Base-by-base conservation (phyloP, 2,888 invertebrate species). In the Drosophila paracracens region DNA sequence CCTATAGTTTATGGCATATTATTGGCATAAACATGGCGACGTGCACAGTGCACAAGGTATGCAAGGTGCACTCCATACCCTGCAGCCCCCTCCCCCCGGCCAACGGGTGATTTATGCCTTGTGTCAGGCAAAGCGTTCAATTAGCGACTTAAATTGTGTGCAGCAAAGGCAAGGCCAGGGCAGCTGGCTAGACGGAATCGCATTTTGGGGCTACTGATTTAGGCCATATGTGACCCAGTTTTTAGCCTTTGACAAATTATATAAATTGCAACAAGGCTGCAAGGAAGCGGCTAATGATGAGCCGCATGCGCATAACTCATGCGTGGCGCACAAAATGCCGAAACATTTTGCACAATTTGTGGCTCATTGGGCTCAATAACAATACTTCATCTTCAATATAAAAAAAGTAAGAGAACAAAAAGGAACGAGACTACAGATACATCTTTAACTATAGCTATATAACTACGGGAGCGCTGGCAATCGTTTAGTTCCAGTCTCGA, bases 61-160 rank as follows among this genome's bases (percentile, higher is more conserved):
- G 88, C 86, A 87, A 86, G 88, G 79, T 86, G 86, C 77, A 82
- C 69, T 52, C 48, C 25, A 46, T 38, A 43, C 13, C 46, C 29
- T 13, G 8, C 59, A 4, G 11, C 38, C 18, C 54, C 11, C 16
- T 33, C 38, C 18, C 8, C 54, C 11, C 16, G 33, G 52, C 11
- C 27, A 51, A 69, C 67, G 73, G 86, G 92, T 93, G 93, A 93
- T 93, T 93, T 93, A 93, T 93, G 91, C 90, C 89, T 92, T 91
- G 92, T 93, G 93, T 92, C 93, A 92, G 90, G 88, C 91, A 92
- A 84, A 93, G 93, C 93, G 93, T 93, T 93, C 93, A 93, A 93
- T 93, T 93, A 93, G 93, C 91, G 91, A 89, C 91, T 92, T 90
- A 91, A 92, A 91, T 92, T 92, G 92, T 90, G 89, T 85, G 82